A percentile compares a stretch with the other conserved stretches of the same genome.
Evolutionary conservation across 1,140 invertebrate genomes (phyloP).

Genomic region (Capitella teleta): DNA sequence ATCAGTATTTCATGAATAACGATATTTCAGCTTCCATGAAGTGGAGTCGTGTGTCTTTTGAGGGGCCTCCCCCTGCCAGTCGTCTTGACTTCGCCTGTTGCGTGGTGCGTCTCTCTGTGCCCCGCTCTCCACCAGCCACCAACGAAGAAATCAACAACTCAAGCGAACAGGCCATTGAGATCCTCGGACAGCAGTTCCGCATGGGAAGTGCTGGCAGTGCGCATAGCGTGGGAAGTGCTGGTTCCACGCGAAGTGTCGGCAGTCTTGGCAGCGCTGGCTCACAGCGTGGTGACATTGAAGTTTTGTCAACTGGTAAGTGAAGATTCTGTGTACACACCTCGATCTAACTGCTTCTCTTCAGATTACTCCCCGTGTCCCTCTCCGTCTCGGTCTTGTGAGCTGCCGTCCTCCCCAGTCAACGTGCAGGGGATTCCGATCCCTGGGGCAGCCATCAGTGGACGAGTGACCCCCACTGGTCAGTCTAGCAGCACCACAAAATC

Average conservation of each 20-base stretch:
- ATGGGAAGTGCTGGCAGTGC: slow-evolving; percentile 2
- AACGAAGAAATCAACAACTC: slow-evolving; percentile 18
- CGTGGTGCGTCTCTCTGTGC: slow-evolving; percentile 16
- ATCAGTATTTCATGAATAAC: not conserved
- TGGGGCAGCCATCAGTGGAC: not conserved
- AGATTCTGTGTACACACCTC: not conserved
- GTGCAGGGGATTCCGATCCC: not conserved
- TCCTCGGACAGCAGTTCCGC: slow-evolving; percentile 24
- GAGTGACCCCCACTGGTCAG: not conserved
- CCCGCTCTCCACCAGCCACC: not conserved
- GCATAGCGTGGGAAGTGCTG: not conserved
- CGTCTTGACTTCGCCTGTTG: slow-evolving; percentile 37
- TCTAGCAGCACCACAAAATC: not conserved
- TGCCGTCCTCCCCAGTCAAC: not conserved
- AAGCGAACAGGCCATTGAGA: slow-evolving; percentile 21
- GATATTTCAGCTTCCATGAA: slow-evolving; percentile 21
- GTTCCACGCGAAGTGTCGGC: not conserved
- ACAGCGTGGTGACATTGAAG: not conserved
- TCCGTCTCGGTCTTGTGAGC: not conserved
- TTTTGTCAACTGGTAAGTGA: not conserved
- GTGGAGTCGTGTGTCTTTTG: slow-evolving; percentile 30
- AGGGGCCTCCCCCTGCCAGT: slow-evolving; percentile 32
- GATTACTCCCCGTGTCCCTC: not conserved
- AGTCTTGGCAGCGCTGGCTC: not conserved
- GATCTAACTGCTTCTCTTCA: not conserved